Conservation (phyloP, 2,113 vertebrate genomes). For the Laticauda laticaudata region DNA sequence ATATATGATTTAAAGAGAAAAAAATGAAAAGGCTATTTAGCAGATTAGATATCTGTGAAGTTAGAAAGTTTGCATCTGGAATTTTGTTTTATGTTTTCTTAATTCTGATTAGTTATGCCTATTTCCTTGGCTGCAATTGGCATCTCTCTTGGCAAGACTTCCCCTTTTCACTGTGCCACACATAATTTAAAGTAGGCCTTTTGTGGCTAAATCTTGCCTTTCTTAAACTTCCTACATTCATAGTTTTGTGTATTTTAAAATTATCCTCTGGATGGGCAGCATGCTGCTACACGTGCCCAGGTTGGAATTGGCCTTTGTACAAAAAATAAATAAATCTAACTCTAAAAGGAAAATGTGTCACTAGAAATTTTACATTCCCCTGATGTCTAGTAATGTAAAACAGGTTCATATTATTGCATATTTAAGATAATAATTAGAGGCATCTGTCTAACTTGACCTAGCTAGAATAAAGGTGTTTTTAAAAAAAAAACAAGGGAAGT, state of each 20-base stretch:
- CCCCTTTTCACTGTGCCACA: conserved; percentile 62
- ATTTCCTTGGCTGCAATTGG: conserved; percentile 43
- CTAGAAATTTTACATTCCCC: conserved; percentile 43
- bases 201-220: background rate
- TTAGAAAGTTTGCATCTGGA: conserved; percentile 63
- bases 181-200: background rate
- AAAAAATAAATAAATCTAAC: background rate
- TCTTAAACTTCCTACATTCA: background rate
- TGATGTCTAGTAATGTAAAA: conserved; percentile 12
- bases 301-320: background rate
- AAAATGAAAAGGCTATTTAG: conserved; percentile 57
- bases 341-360: conserved; percentile 11
- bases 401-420: conserved; percentile 21
- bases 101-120: conserved; percentile 55
- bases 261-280: too few species aligned
- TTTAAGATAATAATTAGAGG: conserved; percentile 25
- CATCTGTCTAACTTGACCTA: background rate
- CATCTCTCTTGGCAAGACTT: conserved; percentile 58
- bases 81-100: conserved; percentile 58
- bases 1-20: conserved; percentile 69
- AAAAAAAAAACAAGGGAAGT: background rate
- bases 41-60: conserved; percentile 59
- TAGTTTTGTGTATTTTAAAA: background rate
- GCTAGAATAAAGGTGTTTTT: background rate
- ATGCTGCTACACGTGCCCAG: background rate